Conservation (phyloP, 2,797 vertebrate genomes). For the Cottoperca gobio region DNA sequence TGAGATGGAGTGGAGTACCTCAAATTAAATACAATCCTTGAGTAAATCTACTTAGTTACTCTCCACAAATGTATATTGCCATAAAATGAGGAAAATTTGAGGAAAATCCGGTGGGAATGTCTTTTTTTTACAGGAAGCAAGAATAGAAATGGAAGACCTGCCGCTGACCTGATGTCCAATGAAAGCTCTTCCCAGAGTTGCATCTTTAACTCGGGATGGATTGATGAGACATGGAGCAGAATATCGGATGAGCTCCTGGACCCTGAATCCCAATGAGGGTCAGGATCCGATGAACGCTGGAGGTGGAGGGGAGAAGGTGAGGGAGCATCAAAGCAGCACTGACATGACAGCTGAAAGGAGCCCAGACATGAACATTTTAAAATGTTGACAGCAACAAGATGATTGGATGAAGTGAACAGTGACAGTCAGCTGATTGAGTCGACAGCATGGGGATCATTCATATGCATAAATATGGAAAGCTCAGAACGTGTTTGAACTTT, state of each 20-base stretch:
- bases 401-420: not conserved
- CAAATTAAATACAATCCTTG: no score
- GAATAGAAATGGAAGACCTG: not conserved
- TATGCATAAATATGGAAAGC: not conserved
- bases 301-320: constrained; percentile 19
- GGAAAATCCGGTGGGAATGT: not conserved
- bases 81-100: not conserved
- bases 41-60: no score
- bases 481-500: not conserved
- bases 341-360: constrained; percentile 12
- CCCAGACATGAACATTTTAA: constrained; percentile 4
- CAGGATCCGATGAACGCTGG: constrained; percentile 1
- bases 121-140: not conserved
- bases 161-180: not conserved
- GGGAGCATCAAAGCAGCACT: not conserved
- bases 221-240: constrained; percentile 1
- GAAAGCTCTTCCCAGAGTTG: not conserved
- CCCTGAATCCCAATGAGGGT: not conserved
- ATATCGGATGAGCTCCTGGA: constrained; percentile 7
- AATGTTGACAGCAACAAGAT: constrained; percentile 3
- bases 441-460: not conserved
- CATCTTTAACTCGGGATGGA: not conserved
- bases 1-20: no score
- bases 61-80: no score
- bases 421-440: not conserved